These are phyloP conservation scores for Megaptera novaeangliae DNA, from an alignment of 2,113 vertebrate species.

Conservation along the genomic window DNA sequence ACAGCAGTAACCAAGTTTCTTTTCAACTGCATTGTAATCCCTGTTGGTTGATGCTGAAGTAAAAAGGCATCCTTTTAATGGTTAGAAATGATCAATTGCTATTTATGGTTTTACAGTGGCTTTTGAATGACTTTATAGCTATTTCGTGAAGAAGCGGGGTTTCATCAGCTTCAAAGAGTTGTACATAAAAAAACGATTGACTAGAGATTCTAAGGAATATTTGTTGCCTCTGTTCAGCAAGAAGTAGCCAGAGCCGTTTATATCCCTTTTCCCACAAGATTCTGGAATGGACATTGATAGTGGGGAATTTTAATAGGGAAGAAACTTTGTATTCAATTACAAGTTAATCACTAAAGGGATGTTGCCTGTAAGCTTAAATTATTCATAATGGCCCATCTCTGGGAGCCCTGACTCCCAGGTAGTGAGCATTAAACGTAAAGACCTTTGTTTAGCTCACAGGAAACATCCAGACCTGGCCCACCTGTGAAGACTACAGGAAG, in stretches of 20 bases:
- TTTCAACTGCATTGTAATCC: not conserved
- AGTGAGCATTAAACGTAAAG: not conserved
- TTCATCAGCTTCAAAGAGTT: not conserved
- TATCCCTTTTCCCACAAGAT: not conserved
- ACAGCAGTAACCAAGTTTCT: not conserved
- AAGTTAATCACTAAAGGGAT: not conserved
- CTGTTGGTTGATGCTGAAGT: not conserved
- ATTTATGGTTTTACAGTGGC: not conserved
- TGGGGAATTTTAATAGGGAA: not conserved
- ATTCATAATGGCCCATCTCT: not conserved
- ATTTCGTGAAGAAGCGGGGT: not conserved
- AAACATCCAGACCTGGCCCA: not conserved
- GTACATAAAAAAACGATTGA: not conserved
- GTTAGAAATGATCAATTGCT: no score
- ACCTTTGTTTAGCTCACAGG: not conserved
- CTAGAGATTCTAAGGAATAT: not conserved
- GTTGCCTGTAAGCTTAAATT: not conserved
- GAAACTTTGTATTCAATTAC: not conserved
- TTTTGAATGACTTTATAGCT: not conserved
- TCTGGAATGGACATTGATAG: not conserved
- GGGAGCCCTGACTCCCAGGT: not conserved
- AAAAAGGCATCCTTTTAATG: not conserved
- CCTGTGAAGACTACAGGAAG: not conserved
- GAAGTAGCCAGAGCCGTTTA: not conserved
- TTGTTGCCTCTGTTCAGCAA: not conserved